Conservation (phyloP, 2,888 invertebrate species). For the Amphipyra berbera region DNA sequence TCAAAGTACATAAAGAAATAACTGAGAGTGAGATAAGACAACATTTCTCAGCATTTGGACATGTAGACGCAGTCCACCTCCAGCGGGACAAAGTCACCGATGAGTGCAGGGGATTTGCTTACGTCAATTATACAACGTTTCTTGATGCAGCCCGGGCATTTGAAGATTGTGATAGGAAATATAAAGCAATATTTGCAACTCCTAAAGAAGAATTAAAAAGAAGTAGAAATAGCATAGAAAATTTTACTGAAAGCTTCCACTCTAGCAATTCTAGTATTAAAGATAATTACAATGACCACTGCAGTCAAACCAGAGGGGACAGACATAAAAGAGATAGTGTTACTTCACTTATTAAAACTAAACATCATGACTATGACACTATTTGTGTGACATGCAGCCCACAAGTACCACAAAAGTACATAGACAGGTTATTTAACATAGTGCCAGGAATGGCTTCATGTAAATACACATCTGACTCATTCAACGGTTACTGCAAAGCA, state of each 20-base stretch:
- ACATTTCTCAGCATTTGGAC: constrained; percentile 97
- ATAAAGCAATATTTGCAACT: constrained; percentile 97
- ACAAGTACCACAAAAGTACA: constrained; percentile 92
- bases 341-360: constrained; percentile 62
- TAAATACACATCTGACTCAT: constrained; percentile 84
- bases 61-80: constrained; percentile 93
- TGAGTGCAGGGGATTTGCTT: constrained; percentile 96
- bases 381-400: constrained; percentile 93
- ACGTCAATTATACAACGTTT: constrained; percentile 94
- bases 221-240: constrained; percentile 73
- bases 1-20: constrained; percentile 95
- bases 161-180: constrained; percentile 96
- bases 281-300: constrained; percentile 58
- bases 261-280: constrained; percentile 60
- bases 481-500: constrained; percentile 83
- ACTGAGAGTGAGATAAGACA: constrained; percentile 93
- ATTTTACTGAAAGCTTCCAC: constrained; percentile 55
- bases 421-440: constrained; percentile 96
- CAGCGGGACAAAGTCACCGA: constrained; percentile 94
- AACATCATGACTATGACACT: constrained; percentile 89
- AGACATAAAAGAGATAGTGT: constrained; percentile 57
- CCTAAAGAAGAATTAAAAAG: constrained; percentile 91
- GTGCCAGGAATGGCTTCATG: constrained; percentile 91
- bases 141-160: constrained; percentile 96
- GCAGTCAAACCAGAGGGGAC: constrained; percentile 50